Evolutionary conservation across 2,797 vertebrate genomes (phyloP), one percentile per base, ranked within the genome.

Genomic region (Notoglanidium macrostoma): DNA sequence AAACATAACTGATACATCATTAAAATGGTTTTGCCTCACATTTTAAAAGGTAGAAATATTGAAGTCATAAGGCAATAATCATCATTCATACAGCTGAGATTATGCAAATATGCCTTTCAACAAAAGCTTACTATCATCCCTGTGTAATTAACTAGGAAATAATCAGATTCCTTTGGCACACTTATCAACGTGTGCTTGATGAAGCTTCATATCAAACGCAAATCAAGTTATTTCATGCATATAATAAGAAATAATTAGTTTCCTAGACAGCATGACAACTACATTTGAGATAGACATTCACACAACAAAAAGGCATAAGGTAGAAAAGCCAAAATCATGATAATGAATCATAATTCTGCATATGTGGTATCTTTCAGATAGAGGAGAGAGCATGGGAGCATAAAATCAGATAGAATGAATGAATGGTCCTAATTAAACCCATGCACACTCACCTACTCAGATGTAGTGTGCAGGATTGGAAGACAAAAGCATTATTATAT

Each of bases 201-300:
- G 77, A 88, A 80, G 67, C 83, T 63, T 77, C 17, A 77, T 82
- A 84, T 84, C 70, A 68, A 85, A 78, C 15, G 49, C 65, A 78
- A 81, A 80, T 84, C 65, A n/a, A 80, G 15, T 54, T 59, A 81
- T 88, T 85, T 85, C 77, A 61, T 65, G 76, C 87, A 73, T 81
- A 74, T 74, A 63, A 85, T 63, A 59, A 83, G 59, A 77, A 88
- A 83, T 29, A 70, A 86, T 57, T 86, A 86, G 59, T 83, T 85
- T 76, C 70, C 65, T 72, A 67, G 85, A 86, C 72, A 78, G 72
- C 61, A 29, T 49, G 80, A 78, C 78, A 88, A 21, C 51, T 59
- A 46, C 26, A 77, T 76, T 85, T 85, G 70, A 59, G 68, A 81
- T 9, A 44, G 67, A 80, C 46, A 7, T 65, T 68, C n/a, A 54